Percentiles rank a stretch among this genome's conserved stretches.
Conservation (phyloP, 2,888 invertebrate species). For the Clostera curtula region DNA sequence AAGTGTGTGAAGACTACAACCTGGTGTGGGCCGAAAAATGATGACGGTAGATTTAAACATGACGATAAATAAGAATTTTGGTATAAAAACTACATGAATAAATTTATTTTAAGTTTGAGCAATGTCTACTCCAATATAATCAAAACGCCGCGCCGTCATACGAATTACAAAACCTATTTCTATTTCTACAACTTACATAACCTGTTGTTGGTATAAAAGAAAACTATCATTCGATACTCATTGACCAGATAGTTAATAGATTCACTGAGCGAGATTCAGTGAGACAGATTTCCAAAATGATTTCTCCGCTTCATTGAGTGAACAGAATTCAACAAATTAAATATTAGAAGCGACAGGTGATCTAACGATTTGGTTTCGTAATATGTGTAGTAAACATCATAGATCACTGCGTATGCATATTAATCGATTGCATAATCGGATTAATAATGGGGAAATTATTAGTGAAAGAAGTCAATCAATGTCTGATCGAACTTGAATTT, state of each 20-base stretch:
- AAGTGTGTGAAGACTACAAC: too few species aligned
- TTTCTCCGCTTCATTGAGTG: not conserved
- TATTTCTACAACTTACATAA: too few species aligned
- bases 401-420: not conserved
- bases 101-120: too few species aligned
- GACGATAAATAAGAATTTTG: too few species aligned
- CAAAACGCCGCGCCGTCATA: too few species aligned
- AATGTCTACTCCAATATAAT: too few species aligned
- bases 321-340: too few species aligned
- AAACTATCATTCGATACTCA: not conserved
- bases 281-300: slow-evolving; percentile 1
- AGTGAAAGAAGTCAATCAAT: not conserved
- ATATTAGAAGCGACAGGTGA: slow-evolving; percentile 1
- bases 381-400: slow-evolving; percentile 1
- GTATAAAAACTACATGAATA: too few species aligned
- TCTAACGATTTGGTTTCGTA: not conserved
- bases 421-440: slow-evolving; percentile 1
- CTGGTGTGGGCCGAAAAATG: too few species aligned
- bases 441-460: slow-evolving; percentile 1
- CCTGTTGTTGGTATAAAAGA: too few species aligned
- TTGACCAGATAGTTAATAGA: slow-evolving; percentile 1
- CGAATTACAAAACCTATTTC: too few species aligned
- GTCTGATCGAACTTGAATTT: not conserved
- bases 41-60: too few species aligned
- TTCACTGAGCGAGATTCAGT: not conserved